Evolutionary conservation across 2,113 vertebrate species (phyloP), one percentile per base, ranked within the genome.

Genomic region (Syngnathoides biaculeatus): DNA sequence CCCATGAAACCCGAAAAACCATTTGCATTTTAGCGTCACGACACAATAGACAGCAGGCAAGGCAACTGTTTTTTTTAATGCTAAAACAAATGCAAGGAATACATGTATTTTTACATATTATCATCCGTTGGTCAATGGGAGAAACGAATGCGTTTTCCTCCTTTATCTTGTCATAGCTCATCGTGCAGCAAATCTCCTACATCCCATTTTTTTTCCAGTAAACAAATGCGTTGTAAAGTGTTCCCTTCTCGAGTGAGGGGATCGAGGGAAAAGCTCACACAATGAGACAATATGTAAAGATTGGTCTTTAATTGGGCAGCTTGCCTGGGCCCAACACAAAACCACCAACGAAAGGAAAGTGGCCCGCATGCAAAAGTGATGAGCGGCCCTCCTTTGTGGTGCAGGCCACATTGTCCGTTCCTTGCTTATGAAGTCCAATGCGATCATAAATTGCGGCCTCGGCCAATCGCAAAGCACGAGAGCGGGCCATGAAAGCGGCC

Each of bases 381-480:
- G 94, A 92, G 90, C 84, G 87, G 84, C 87, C 81, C 83, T 89
- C 90, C 89, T 96, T 96, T 97, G 95, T 95, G 85, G 81, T 79
- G 78, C 30, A 35, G 30, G 55, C 81, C 79, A 91, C 92, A 93
- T 94, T 94, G 94, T 95, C 91, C 81, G 79, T 86, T 79, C 88
- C 91, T 90, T 93, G 92, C 94, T 96, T 94, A 95, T 95, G 94
- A 95, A 95, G 94, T 94, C 94, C 95, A 95, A 98, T 98, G 94
- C 95, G 95, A 97, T 97, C 95, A 95, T 95, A 95, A 95, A 95
- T 95, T 94, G 94, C 91, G 81, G 71, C 64, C 57, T 80, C 84
- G 83, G 90, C 96, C 96, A 98, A 98, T 98, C 93, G 90, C 92
- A 84, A 68, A 62, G 84, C 91, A 79, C 78, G 74, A 77, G 86